Evolutionary conservation across 1,140 invertebrate species (phyloP), one percentile per base, ranked within the genome.

Genomic region (Wasmannia auropunctata): DNA sequence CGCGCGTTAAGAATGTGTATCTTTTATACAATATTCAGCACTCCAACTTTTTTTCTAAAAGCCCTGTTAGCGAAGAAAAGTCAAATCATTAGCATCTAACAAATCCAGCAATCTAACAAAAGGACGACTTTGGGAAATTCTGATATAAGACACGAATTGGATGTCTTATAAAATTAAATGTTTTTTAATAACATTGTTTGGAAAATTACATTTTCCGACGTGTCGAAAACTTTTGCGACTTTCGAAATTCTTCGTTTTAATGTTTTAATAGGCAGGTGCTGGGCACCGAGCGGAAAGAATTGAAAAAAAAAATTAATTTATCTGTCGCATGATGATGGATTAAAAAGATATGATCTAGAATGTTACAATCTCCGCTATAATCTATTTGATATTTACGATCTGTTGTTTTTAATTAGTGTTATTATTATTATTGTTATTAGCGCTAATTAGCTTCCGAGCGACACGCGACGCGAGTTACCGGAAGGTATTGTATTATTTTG

Each of bases 361-460:
- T 22, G 16, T 31, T 77, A n/a, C 0, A 54, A 74, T 28, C 16
- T 25, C 10, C 8, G 5, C 25, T 19, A 43, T n/a, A 11, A 49
- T 31, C 1, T 14, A 70, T 70, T 6, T 22, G 25, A 49, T 76
- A 28, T 43, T 77, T 46, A 31, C 40, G 0, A 77, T 34, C 37
- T n/a, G 6, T 69, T 51, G 69, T 69, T 51, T 25, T 69, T 80
- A 51, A 56, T 40, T 58, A 75, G 2, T 72, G 19, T n/a, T 60
- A 28, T 16, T 58, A 43, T 43, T 62, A 56, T 19, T 22, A 43
- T 65, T 65, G 22, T 49, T 49, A 79, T 76, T 31, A 65, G 2
- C 22, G 16, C 54, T 14, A n/a, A 76, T 46, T 14, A 60, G 40
- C n/a, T 65, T 72, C 19, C 10, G 46, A 72, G 10, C 16, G 22